These are phyloP conservation scores for Amphipyra tragopoginis DNA, from an alignment of 2,888 invertebrate species.

Conservation along the genomic window DNA sequence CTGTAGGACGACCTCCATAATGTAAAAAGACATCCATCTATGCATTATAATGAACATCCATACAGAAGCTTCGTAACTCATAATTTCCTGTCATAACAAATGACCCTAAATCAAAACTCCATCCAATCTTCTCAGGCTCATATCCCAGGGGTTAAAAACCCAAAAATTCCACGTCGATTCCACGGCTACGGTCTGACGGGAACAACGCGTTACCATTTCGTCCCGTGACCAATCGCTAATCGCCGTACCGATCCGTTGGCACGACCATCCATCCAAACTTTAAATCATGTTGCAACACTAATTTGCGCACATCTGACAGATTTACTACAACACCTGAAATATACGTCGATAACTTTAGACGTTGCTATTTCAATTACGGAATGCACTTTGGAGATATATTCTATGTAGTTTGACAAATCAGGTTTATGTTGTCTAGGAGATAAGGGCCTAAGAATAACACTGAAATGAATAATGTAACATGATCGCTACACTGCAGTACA, in stretches of 20 bases:
- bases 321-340: constrained; percentile 56
- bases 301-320: constrained; percentile 65
- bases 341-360: constrained; percentile 38
- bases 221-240: constrained; percentile 76
- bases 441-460: constrained; percentile 42
- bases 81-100: constrained; percentile 32
- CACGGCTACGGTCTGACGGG: constrained; percentile 57
- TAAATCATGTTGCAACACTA: constrained; percentile 61
- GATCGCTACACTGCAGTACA: constrained; percentile 39
- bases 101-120: constrained; percentile 16
- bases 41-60: neutral
- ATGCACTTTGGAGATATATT: constrained; percentile 24
- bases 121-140: constrained; percentile 14
- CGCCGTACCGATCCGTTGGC: constrained; percentile 58
- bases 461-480: constrained; percentile 54
- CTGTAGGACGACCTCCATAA: neutral
- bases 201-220: constrained; percentile 57
- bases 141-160: constrained; percentile 31
- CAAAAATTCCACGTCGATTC: constrained; percentile 56
- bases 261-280: constrained; percentile 54
- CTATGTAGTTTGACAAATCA: constrained; percentile 42
- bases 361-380: constrained; percentile 41
- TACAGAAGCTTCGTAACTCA: constrained; percentile 25
- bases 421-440: constrained; percentile 28
- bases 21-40: neutral